These are phyloP conservation scores for Lysandra bellargus DNA, from an alignment of 2,888 invertebrate species.

Conservation along the genomic window DNA sequence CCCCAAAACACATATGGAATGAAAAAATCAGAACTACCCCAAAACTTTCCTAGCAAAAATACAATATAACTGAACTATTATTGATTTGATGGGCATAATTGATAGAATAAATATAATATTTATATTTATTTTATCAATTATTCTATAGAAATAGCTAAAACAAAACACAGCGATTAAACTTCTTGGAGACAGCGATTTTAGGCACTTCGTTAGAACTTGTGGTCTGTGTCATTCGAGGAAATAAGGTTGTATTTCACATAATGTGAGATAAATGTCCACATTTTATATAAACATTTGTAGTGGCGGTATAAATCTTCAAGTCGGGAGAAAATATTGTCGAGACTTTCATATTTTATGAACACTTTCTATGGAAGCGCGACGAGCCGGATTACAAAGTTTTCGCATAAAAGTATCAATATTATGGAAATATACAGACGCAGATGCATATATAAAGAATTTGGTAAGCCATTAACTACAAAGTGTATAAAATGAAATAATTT, in stretches of 20 bases:
- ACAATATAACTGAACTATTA: no score
- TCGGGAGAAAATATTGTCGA: slow-evolving; percentile 10
- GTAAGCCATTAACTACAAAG: no score
- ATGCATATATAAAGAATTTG: no score
- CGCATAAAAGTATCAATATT: slow-evolving; percentile 15
- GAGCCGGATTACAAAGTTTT: not conserved
- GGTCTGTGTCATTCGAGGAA: slow-evolving; percentile 24
- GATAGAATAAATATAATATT: no score
- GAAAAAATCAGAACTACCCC: no score
- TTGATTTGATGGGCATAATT: no score
- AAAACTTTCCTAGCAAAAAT: no score
- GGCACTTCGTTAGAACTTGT: not conserved
- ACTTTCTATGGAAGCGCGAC: slow-evolving; percentile 2
- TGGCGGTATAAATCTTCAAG: slow-evolving; percentile 13
- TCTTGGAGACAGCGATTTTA: not conserved
- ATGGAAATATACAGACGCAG: not conserved
- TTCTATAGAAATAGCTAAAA: no score
- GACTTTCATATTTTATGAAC: slow-evolving; percentile 1
- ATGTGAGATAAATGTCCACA: slow-evolving; percentile 3
- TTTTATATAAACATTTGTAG: slow-evolving; percentile 24
- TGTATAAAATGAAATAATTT: no score
- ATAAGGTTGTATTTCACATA: slow-evolving; percentile 18
- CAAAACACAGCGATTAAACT: no score
- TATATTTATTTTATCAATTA: no score
- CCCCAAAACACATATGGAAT: no score